Base-by-base conservation (phyloP, 2,797 vertebrate species). In the Chaetodon trifasciatus region DNA sequence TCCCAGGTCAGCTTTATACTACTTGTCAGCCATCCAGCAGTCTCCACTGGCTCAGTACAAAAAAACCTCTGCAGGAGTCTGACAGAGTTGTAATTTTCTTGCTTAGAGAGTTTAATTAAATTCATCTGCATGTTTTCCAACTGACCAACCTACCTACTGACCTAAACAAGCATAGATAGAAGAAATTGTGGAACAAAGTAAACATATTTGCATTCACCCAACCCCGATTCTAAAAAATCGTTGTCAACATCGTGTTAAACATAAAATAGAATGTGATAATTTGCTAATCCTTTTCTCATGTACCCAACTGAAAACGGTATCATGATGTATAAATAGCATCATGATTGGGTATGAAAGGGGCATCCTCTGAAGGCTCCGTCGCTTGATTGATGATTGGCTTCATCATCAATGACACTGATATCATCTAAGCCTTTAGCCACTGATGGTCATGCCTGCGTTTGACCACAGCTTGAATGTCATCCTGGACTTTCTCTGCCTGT, bases 1-100 rank as follows among this genome's bases (percentile, higher is more conserved):
- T 88, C 80, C 66, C 55, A 70, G 89, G 83, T 91, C 88, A 93
- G 93, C 74, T 79, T 84, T 78, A 83, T 79, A 71, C 65, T 67
- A 82, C 70, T 86, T 89, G 78, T 88, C 82, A 90, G 70, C 28
- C n/a, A 37, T 82, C 81, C 71, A 88, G 85, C 44, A 78, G 76
- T 76, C 63, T 83, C 56, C 24, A 58, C 52, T 85, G 57, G 74
- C 72, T 88, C 57, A 74, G 23, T 66, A 74, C 37, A 61, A 73
- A 61, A 47, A 28, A 46, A 32, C 49, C 63, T 79, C 76, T 84
- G 79, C 76, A 84, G 56, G 24, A 76, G 13, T 73, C 44, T 84
- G 64, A 67, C 44, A 57, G 57, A 81, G 67, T 75, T 58, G 23
- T 67, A 42, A 67, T 78, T 63, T 60, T 71, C 13, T 40, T 64